A percentile compares a stretch with the other conserved stretches of the same genome.
These are phyloP conservation scores for Pseudochaenichthys georgianus DNA, from an alignment of 2,797 vertebrate species.

Conservation along the genomic window DNA sequence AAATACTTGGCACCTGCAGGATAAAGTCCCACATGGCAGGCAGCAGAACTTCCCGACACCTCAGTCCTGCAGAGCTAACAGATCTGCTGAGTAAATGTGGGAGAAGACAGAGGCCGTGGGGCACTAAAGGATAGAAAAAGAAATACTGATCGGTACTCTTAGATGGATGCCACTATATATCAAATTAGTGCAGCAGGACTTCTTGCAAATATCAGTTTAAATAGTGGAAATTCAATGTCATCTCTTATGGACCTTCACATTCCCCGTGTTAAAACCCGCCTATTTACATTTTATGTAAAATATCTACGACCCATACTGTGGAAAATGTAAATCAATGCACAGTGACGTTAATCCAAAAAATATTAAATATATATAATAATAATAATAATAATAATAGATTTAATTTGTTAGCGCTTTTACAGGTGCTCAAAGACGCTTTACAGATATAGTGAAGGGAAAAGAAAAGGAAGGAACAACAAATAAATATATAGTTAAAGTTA, in stretches of 20 bases:
- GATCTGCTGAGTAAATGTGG: constrained; percentile 20
- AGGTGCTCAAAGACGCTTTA: too few species aligned
- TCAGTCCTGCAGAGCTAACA: neutral
- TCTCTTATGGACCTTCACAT: neutral
- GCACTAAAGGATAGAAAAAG: constrained; percentile 2
- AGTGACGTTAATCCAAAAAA: too few species aligned
- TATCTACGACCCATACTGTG: too few species aligned
- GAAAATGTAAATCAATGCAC: too few species aligned
- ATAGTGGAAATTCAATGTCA: neutral
- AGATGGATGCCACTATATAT: neutral
- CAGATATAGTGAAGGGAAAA: too few species aligned
- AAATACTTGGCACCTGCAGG: constrained; percentile 44
- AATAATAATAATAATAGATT: too few species aligned
- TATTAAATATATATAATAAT: too few species aligned
- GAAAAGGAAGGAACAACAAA: too few species aligned
- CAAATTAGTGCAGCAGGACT: neutral
- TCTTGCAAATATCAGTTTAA: neutral
- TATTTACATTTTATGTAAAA: too few species aligned
- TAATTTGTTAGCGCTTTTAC: too few species aligned
- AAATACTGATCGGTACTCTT: neutral
- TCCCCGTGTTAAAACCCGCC: too few species aligned
- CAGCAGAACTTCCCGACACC: constrained; percentile 27
- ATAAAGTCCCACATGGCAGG: constrained; percentile 22
- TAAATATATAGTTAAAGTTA: too few species aligned
- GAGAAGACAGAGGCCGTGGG: constrained; percentile 22